A percentile compares a stretch with the other conserved stretches of the same genome.
phyloP scores from a whole-genome alignment of 2,888 invertebrate genomes.

The Apoda limacodes region DNA sequence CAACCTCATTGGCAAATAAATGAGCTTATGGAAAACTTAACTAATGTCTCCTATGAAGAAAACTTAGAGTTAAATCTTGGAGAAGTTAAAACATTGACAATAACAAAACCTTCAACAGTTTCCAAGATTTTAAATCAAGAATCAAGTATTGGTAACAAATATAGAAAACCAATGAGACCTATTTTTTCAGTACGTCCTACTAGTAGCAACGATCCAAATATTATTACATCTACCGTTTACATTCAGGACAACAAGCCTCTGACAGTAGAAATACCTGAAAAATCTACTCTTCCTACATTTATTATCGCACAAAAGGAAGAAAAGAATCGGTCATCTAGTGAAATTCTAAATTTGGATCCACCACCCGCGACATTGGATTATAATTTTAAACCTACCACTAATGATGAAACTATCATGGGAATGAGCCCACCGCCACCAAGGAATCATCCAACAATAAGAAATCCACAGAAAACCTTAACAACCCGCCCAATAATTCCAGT shows the following conservation, averaged over 20 bases:
- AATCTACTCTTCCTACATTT: slow-evolving; percentile 39
- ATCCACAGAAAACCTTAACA: slow-evolving; percentile 37
- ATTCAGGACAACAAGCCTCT: slow-evolving; percentile 58
- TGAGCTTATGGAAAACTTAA: slow-evolving; percentile 49
- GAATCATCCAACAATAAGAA: slow-evolving; percentile 34
- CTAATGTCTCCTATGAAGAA: slow-evolving; percentile 52
- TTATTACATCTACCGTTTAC: slow-evolving; percentile 60
- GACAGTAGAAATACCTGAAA: slow-evolving; percentile 41
- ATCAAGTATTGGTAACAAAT: slow-evolving; percentile 28
- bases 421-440: slow-evolving; percentile 66
- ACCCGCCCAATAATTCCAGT: slow-evolving; percentile 38
- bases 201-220: slow-evolving; percentile 43
- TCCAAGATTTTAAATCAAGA: slow-evolving; percentile 12
- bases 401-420: slow-evolving; percentile 65
- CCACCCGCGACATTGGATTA: slow-evolving; percentile 58
- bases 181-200: slow-evolving; percentile 30
- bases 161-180: slow-evolving; percentile 33
- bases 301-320: slow-evolving; percentile 36
- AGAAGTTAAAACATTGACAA: slow-evolving; percentile 42
- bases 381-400: slow-evolving; percentile 51
- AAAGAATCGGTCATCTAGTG: slow-evolving; percentile 41
- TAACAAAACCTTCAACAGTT: slow-evolving; percentile 24
- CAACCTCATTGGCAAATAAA: slow-evolving; percentile 66
- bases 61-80: slow-evolving; percentile 54
- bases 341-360: slow-evolving; percentile 61